Base-by-base conservation (phyloP, 2,888 invertebrate species). In the Drosophila phalerata region DNA sequence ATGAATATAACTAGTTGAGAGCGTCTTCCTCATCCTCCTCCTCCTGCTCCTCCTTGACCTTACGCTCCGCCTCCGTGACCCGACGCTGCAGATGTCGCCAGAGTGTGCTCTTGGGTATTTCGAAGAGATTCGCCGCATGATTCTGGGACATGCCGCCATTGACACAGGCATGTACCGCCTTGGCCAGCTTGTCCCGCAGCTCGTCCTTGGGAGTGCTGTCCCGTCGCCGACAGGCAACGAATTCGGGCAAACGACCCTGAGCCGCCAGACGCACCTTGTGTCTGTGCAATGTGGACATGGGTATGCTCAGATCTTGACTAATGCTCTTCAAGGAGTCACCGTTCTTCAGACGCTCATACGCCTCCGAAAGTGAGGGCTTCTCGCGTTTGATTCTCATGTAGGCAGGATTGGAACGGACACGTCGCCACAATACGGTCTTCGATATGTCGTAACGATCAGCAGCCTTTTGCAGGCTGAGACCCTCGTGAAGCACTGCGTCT, bases 261-360 rank as follows among this genome's bases (percentile, higher is more conserved):
- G 91, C 89, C 0, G 91, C 89, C 0, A 93, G 77, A 3, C 92
- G 89, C 0, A 92, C 91, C 66, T 93, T 93, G 52, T 93, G 92
- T 0, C 92, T 81, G 69, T 93, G 92, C 17, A 93, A 69, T 5
- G 92, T 93, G 0, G 92, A 92, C 90, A 93, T 92, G n/a, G 92
- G 92, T 72, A 93, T 93, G n/a, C 91, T 88, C 11, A 92, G 75
- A 43, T 92, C 91, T 56, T 91, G 90, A 40, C 92, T 92, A 25
- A 92, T 92, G 70, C 88, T 92, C 67, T 92, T 93, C 1, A 93
- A 66, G 0, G 92, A 92, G 58, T 93, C 92, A 0, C 92, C 92
- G 5, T 71, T 89, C 58, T 91, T 91, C 0, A 93, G 68, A 11
- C 92, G 90, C 45, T 91, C 91, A 47, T 91, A 91, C 0, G 92